Percentiles rank a stretch among this genome's conserved stretches.
Conservation (phyloP, 23 tunicate genomes). For the Aplidium turbinatum region DNA sequence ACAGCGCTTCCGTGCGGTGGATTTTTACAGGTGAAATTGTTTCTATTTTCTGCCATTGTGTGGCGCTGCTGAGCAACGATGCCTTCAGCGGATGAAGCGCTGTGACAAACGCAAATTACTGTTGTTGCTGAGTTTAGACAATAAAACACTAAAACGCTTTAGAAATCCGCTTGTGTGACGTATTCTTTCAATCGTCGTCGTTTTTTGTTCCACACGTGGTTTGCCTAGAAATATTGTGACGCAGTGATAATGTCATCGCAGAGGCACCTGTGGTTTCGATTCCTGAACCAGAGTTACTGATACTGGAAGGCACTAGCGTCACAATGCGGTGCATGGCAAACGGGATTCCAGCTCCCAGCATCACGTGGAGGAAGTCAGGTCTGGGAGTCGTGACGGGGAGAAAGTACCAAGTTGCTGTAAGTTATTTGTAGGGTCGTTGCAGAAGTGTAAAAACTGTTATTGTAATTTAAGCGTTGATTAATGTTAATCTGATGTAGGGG, state of each 20-base stretch:
- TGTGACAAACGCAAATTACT: no score
- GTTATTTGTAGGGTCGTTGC: neutral
- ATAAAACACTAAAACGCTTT: no score
- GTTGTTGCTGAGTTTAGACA: no score
- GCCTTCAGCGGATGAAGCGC: no score
- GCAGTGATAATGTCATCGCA: conserved; percentile 11
- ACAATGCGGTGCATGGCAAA: conserved; percentile 53
- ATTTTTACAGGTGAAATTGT: conserved; percentile 66
- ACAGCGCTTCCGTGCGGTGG: conserved; percentile 59
- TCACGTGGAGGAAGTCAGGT: conserved; percentile 68
- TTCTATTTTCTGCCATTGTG: neutral
- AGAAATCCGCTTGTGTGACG: no score
- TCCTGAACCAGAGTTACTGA: conserved; percentile 58
- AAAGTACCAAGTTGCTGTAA: conserved; percentile 54
- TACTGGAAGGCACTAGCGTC: conserved; percentile 74
- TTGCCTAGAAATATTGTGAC: no score
- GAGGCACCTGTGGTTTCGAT: conserved; percentile 55
- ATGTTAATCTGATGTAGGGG: no score
- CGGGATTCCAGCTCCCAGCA: conserved; percentile 76
- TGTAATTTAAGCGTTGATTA: no score
- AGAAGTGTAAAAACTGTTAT: no score
- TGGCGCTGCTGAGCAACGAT: neutral
- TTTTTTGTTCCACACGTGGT: neutral
- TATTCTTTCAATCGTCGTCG: no score
- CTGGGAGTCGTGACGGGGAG: conserved; percentile 44